Evolutionary conservation across 2,888 invertebrate species (phyloP).

Genomic region (Bhutanitis thaidina): DNA sequence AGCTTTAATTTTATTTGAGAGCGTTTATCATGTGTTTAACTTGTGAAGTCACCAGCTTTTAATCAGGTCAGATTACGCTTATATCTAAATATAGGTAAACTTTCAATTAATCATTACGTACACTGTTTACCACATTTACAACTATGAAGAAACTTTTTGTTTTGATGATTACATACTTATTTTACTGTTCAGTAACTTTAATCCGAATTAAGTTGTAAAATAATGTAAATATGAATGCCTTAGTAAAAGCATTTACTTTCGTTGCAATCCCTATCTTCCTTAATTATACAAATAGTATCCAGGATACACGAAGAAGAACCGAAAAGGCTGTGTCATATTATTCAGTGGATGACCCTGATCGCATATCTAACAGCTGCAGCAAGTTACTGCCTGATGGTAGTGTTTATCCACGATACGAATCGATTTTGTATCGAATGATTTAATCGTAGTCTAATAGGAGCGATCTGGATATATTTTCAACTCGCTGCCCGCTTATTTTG

Average conservation of each 20-base stretch:
- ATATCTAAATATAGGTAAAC: too few relatives aligned
- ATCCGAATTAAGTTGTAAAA: too few relatives aligned
- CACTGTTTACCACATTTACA: too few relatives aligned
- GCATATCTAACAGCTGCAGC: slow-evolving; percentile 73
- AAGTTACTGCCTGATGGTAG: slow-evolving; percentile 63
- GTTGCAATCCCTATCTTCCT: slow-evolving; percentile 47
- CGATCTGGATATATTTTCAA: slow-evolving; percentile 71
- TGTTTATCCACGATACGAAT: slow-evolving; percentile 71
- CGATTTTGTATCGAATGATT: slow-evolving; percentile 69
- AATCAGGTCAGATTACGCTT: too few relatives aligned
- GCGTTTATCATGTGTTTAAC: too few relatives aligned
- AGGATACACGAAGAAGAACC: slow-evolving; percentile 57
- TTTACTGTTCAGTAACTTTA: too few relatives aligned
- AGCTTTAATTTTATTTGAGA: too few relatives aligned
- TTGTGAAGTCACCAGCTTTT: too few relatives aligned
- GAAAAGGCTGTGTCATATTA: slow-evolving; percentile 79
- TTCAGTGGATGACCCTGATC: slow-evolving; percentile 76
- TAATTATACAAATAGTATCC: slow-evolving; percentile 46
- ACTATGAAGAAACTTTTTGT: too few relatives aligned
- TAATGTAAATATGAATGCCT: too few relatives aligned
- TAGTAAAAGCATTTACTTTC: slow-evolving; percentile 15
- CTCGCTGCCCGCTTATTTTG: slow-evolving; percentile 68
- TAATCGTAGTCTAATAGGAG: slow-evolving; percentile 70
- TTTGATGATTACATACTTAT: too few relatives aligned
- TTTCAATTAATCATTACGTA: too few relatives aligned